These are phyloP conservation scores for Cryptoprocta ferox DNA, from an alignment of 2,797 vertebrate genomes.

Conservation along the genomic window DNA sequence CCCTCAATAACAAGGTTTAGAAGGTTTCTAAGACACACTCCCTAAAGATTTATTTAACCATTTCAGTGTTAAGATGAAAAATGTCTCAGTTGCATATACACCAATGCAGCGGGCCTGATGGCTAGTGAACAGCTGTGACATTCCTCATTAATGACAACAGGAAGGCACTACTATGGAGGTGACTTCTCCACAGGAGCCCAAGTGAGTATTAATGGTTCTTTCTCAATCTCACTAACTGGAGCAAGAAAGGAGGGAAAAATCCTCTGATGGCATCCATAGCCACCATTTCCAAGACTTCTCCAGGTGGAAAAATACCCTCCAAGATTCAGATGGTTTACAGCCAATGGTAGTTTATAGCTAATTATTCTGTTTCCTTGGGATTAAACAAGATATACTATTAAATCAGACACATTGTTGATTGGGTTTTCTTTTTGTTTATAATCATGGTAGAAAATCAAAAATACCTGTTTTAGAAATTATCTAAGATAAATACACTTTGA, in stretches of 20 bases:
- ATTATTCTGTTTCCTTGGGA: background rate
- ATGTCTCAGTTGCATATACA: background rate
- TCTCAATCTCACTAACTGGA: background rate
- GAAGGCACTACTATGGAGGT: background rate
- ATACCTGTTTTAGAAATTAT: background rate
- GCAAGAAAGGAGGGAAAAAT: background rate
- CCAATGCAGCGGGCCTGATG: background rate
- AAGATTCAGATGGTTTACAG: background rate
- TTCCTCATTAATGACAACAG: background rate
- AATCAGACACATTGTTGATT: background rate
- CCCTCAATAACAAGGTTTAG: slow-evolving; percentile 17
- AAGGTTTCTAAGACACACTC: background rate
- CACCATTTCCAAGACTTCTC: background rate
- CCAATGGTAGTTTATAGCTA: background rate
- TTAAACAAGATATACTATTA: background rate
- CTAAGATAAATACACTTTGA: slow-evolving; percentile 24
- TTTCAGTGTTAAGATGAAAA: background rate
- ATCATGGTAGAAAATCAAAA: slow-evolving; percentile 24
- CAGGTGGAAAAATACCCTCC: background rate
- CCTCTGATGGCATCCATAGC: background rate
- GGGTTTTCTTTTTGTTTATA: slow-evolving; percentile 34
- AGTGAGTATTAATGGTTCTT: background rate
- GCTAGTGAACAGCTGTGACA: background rate
- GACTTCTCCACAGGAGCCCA: background rate
- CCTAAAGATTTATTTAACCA: background rate